These are phyloP conservation scores for Tenualosa thibaudeaui DNA, from an alignment of 2,797 vertebrate genomes.

Conservation along the genomic window DNA sequence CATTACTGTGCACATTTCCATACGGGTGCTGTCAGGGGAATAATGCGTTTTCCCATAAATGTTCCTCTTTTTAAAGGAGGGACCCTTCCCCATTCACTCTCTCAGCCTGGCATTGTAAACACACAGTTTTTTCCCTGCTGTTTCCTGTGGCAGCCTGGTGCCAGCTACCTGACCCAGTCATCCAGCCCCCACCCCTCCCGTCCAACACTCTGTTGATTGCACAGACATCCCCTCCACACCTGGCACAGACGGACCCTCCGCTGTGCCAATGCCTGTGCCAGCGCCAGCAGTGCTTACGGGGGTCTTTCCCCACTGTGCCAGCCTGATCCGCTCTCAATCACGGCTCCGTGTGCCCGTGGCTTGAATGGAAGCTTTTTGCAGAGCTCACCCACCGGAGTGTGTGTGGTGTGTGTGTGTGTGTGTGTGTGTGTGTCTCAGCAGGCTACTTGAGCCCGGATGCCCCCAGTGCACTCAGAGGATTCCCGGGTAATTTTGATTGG, in stretches of 20 bases:
- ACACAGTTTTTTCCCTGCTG: background rate
- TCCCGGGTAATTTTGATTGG: background rate
- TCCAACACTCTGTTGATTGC: conserved; percentile 27
- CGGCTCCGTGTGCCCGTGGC: background rate
- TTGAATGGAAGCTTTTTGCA: background rate
- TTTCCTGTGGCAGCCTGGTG: conserved; percentile 23
- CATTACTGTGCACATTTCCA: conserved; percentile 62
- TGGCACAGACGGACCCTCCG: conserved; percentile 54
- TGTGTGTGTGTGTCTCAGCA: background rate
- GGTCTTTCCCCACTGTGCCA: conserved; percentile 21
- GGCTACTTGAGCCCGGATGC: background rate
- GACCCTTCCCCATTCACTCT: background rate
- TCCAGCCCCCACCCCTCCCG: background rate
- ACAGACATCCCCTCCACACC: conserved; percentile 55
- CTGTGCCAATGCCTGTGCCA: background rate
- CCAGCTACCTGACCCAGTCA: conserved; percentile 2
- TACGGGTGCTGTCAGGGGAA: conserved; percentile 57
- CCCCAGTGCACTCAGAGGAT: background rate
- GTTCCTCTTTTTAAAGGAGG: conserved; percentile 44
- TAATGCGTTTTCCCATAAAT: conserved; percentile 67
- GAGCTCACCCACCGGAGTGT: background rate
- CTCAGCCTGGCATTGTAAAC: conserved; percentile 28
- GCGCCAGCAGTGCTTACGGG: conserved; percentile 20
- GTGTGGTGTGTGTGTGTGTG: no score
- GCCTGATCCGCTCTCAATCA: conserved; percentile 18